Evolutionary conservation across 2,888 invertebrate genomes (phyloP), one percentile per base, ranked within the genome.

Genomic region (Cheilosia vulpina): DNA sequence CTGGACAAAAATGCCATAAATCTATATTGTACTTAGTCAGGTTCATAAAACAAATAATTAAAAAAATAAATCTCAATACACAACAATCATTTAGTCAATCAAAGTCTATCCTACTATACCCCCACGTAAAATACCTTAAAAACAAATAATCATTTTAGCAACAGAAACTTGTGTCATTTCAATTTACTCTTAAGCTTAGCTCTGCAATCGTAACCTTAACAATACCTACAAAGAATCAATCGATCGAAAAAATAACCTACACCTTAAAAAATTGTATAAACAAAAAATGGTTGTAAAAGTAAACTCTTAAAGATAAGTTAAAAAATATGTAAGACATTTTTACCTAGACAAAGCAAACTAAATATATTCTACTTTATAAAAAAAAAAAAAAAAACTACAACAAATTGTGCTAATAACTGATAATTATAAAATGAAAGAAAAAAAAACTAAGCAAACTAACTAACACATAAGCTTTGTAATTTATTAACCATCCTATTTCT

Each of bases 401-500:
- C 27, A 69, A 79, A 41, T 47, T 77, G 82, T 82, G 77, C 82
- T 82, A 72, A 76, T 83, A 78, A 60, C 21, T 77, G 66, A 60
- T 79, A 80, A 75, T 55, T 82, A 83, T 71, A 75, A 66, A 58
- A 63, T 68, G 63, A 76, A 66, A 7, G 69, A 62, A 84, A 81
- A 63, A 53, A 73, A 65, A 79, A 84, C 63, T 82, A 80, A 77
- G 69, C 52, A 72, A 85, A 87, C 52, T 69, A 65, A 87, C 75
- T 79, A 76, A 87, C 88, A 84, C 77, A 81, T 78, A 87, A 71
- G 73, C 71, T 81, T 85, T 87, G 85, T 87, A 87, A 83, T 85
- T 87, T 87, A 87, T 87, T 77, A 82, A 77, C 76, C 68, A 57
- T 68, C 53, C 66, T 50, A 87, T 83, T 80, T 87, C 72, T 62